Evolutionary conservation across 2,888 invertebrate genomes (phyloP).

Genomic region (Euspilapteryx auroguttella): DNA sequence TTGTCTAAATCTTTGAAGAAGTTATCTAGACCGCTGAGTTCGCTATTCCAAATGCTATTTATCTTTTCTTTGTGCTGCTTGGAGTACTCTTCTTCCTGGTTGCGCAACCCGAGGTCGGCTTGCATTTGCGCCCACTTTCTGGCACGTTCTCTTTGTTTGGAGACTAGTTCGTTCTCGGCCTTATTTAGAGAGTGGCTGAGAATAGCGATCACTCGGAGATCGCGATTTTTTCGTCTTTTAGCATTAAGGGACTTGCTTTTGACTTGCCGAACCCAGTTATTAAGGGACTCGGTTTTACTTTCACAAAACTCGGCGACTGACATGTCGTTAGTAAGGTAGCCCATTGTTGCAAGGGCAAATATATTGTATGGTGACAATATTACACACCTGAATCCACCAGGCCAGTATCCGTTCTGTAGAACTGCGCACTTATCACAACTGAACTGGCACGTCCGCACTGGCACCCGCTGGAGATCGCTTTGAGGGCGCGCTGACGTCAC

Average conservation of each 20-base stretch:
- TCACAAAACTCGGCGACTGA: conserved; percentile 51
- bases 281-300: conserved; percentile 60
- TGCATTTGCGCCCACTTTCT: conserved; percentile 62
- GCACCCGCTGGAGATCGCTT: conserved; percentile 20
- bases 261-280: conserved; percentile 66
- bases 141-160: conserved; percentile 65
- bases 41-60: conserved; percentile 58
- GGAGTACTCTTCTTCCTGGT: conserved; percentile 44
- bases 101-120: conserved; percentile 46
- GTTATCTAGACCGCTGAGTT: conserved; percentile 65
- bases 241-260: conserved; percentile 63
- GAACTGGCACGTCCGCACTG: conserved; percentile 23
- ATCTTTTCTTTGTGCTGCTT: conserved; percentile 44
- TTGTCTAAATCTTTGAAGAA: conserved; percentile 67
- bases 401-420: conserved; percentile 28
- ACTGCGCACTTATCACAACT: conserved; percentile 31
- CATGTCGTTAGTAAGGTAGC: conserved; percentile 45
- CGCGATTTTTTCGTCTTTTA: conserved; percentile 60
- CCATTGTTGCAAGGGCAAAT: conserved; percentile 32
- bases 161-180: conserved; percentile 63
- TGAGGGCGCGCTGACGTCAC: conserved; percentile 37
- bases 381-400: conserved; percentile 56
- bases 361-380: conserved; percentile 33
- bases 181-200: conserved; percentile 60
- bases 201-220: conserved; percentile 67